Percentiles rank a stretch among this genome's conserved stretches.
Evolutionary conservation across 1,140 invertebrate species (phyloP).

Genomic region (Trachelipus rathkii): DNA sequence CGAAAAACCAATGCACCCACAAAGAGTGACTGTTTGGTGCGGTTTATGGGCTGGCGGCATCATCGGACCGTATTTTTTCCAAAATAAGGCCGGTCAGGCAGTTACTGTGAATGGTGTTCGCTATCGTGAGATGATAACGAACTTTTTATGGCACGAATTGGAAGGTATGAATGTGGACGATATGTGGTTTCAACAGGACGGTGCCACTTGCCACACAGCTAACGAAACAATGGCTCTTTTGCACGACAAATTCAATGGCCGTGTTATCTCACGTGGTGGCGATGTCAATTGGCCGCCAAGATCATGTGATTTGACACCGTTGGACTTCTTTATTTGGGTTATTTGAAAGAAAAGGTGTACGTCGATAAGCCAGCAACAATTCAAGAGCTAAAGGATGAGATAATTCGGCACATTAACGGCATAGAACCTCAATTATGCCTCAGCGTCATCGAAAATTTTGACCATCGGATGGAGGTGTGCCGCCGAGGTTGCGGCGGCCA

Average conservation of each 20-base stretch:
- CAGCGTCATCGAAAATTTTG: too few relatives aligned
- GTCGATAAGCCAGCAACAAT: slow-evolving; percentile 14
- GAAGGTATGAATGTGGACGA: slow-evolving; percentile 10
- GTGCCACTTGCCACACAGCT: slow-evolving; percentile 16
- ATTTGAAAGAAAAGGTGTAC: slow-evolving; percentile 6
- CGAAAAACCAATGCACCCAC: too few relatives aligned
- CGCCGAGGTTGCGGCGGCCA: too few relatives aligned
- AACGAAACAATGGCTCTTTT: slow-evolving; percentile 7
- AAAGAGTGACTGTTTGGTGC: too few relatives aligned
- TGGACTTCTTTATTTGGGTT: too few relatives aligned
- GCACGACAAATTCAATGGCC: slow-evolving; percentile 4
- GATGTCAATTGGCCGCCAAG: too few relatives aligned
- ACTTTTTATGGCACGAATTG: slow-evolving; percentile 19
- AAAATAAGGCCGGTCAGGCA: too few relatives aligned
- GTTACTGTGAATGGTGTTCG: too few relatives aligned
- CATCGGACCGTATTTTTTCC: too few relatives aligned
- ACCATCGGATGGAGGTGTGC: too few relatives aligned
- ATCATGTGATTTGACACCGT: too few relatives aligned
- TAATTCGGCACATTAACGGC: background rate
- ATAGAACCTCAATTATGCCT: background rate
- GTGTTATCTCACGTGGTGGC: background rate
- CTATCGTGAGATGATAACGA: background rate
- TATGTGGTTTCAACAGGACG: slow-evolving; percentile 20
- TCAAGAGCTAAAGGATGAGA: slow-evolving; percentile 2
- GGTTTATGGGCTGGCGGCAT: too few relatives aligned